These are phyloP conservation scores for Hystrix cristata DNA, from an alignment of 2,113 vertebrate species.

Conservation along the genomic window DNA sequence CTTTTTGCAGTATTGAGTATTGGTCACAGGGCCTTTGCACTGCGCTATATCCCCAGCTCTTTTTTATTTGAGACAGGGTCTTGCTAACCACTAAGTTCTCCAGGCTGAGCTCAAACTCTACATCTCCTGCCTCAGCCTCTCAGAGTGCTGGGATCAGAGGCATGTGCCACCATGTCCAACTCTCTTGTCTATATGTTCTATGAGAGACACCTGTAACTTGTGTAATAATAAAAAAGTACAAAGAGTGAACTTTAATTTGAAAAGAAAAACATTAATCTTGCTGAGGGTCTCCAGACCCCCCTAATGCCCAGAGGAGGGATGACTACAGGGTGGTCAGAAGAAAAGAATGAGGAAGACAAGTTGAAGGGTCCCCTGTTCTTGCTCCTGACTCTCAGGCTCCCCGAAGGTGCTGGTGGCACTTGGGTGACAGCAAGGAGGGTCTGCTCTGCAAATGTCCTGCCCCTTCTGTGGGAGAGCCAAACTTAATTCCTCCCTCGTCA, in stretches of 20 bases:
- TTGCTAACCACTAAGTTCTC: not conserved
- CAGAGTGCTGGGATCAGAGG: not conserved
- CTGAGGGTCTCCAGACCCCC: not conserved
- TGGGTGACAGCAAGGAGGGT: not conserved
- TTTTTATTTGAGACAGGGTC: not conserved
- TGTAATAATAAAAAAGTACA: not conserved
- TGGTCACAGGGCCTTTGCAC: not conserved
- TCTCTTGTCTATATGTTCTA: not conserved
- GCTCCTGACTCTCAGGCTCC: accelerated
- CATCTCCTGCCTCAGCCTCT: not conserved
- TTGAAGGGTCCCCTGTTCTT: accelerated
- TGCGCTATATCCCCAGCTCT: not conserved
- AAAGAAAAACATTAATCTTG: not conserved
- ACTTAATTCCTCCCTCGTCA: accelerated
- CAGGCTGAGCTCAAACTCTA: not conserved
- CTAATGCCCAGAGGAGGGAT: too few species aligned
- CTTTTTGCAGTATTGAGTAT: not conserved
- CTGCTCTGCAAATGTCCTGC: accelerated
- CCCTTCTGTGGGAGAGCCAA: accelerated
- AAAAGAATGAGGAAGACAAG: not conserved
- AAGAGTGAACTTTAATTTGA: not conserved
- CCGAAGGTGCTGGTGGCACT: not conserved
- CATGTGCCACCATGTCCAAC: not conserved
- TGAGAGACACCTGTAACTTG: not conserved
- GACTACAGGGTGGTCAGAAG: not conserved